These are phyloP conservation scores for Drosophila lacteicornis DNA, from an alignment of 1,140 invertebrate genomes.

Conservation along the genomic window DNA sequence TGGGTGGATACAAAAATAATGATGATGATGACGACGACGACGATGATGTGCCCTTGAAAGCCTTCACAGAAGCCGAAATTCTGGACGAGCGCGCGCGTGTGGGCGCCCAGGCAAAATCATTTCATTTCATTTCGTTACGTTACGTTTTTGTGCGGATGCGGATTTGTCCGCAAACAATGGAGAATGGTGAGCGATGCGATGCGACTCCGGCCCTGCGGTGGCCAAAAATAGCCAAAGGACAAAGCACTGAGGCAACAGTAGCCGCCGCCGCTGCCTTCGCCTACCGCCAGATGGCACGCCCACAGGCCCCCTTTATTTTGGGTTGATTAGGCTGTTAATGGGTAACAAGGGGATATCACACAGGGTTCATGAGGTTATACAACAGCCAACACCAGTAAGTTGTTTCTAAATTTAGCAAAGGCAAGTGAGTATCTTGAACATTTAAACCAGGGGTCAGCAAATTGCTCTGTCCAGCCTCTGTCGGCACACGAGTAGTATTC, in stretches of 20 bases:
- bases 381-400: neutral
- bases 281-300: conserved; percentile 12
- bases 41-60: conserved; percentile 60
- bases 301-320: conserved; percentile 6
- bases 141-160: conserved; percentile 34
- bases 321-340: conserved; percentile 32
- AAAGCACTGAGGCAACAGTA: conserved; percentile 10
- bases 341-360: neutral
- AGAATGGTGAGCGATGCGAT: conserved; percentile 3
- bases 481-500: no score
- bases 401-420: neutral
- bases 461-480: no score
- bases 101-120: conserved; percentile 31
- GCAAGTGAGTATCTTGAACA: no score
- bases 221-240: conserved; percentile 48
- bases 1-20: conserved; percentile 41
- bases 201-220: conserved; percentile 1
- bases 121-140: conserved; percentile 44
- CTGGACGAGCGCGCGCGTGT: conserved; percentile 14
- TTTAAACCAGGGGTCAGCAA: no score
- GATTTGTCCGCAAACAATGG: conserved; percentile 42
- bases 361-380: neutral
- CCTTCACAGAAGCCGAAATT: conserved; percentile 22
- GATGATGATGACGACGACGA: conserved; percentile 30
- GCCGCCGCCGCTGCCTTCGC: neutral